Base-by-base conservation (phyloP, 2,113 vertebrate species). In the human region DNA sequence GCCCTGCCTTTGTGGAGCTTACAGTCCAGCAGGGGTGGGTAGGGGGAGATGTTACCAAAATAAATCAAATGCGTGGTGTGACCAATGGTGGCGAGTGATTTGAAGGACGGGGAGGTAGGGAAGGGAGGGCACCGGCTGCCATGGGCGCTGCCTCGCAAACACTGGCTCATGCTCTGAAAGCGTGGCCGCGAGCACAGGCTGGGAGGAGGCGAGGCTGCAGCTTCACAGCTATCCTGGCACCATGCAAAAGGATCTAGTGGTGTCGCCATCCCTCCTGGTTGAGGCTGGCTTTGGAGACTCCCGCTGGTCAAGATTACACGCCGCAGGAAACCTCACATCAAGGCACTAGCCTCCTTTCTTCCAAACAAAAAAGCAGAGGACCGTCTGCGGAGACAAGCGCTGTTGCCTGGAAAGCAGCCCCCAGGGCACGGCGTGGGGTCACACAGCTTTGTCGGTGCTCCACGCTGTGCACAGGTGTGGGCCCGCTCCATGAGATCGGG, bases 201-300 rank as follows among this genome's bases (percentile, higher is more conserved):
- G 18, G 64, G 43, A 75, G 59, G 18, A 55, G 13, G 66, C 0
- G 20, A 76, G 59, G 35, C 23, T 0, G 11, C 1, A 2, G 25
- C 70, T 18, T 14, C 5, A 0, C 13, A 80, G 72, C 27, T 1
- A 1, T 16, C 9, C 30, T 3, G 27, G 27, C 61, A 32, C 61
- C 61, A 64, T 32, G 61, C 61, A 64, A 64, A 64, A 64, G 61
- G 61, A 64, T 32, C 61, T 27, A 32, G 27, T 64, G 61, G 61
- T 64, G 27, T 64, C 61, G 2, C 61, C 27, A 6, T 64, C 61
- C 61, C 93, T 88, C 48, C 85, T 40, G 17, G 48, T 2, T 3
- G 38, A 85, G 86, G 75, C 93, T 73, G 50, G 70, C 25, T 50
- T 57, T 70, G 35, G 75, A 94, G 59, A 35, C 57, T 59, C 86